A percentile compares a stretch with the other conserved stretches of the same genome.
Conservation (phyloP, 1,140 invertebrate genomes). For the Drosophila nigrodunni region DNA sequence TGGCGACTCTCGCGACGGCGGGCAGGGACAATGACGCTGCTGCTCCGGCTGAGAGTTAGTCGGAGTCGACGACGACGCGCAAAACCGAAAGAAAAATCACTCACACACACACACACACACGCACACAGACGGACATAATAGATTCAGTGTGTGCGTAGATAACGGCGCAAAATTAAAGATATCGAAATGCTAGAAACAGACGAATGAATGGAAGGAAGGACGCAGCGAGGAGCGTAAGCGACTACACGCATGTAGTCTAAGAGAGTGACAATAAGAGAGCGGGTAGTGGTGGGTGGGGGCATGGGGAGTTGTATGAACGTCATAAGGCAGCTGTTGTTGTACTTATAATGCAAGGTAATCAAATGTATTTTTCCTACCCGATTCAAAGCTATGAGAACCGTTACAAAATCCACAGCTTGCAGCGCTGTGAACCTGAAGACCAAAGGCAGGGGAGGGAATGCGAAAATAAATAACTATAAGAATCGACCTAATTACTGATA, state of each 20-base stretch:
- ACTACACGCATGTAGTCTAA: background rate
- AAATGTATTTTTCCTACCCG: background rate
- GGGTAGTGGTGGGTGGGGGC: background rate
- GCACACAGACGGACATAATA: constrained; percentile 25
- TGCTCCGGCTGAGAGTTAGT: constrained; percentile 28
- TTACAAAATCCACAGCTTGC: background rate
- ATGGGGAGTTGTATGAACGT: background rate
- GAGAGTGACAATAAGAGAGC: background rate
- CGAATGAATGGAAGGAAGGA: constrained; percentile 13
- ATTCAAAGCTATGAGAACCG: background rate
- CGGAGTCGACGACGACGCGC: constrained; percentile 42
- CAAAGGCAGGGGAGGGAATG: too few species aligned
- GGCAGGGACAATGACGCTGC: constrained; percentile 19
- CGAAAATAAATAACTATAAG: background rate
- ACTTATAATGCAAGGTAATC: constrained; percentile 3
- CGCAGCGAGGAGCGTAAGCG: constrained; percentile 2
- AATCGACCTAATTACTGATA: background rate
- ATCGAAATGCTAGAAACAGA: constrained; percentile 63
- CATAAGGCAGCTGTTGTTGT: constrained; percentile 17
- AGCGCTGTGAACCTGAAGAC: background rate
- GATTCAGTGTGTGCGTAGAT: constrained; percentile 57
- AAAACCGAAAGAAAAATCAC: constrained; percentile 53
- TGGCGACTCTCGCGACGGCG: constrained; percentile 36
- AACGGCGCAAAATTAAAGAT: constrained; percentile 62
- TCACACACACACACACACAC: constrained; percentile 22